phyloP scores from a whole-genome alignment of 2,113 vertebrate species.

The Ciconia maguari region DNA sequence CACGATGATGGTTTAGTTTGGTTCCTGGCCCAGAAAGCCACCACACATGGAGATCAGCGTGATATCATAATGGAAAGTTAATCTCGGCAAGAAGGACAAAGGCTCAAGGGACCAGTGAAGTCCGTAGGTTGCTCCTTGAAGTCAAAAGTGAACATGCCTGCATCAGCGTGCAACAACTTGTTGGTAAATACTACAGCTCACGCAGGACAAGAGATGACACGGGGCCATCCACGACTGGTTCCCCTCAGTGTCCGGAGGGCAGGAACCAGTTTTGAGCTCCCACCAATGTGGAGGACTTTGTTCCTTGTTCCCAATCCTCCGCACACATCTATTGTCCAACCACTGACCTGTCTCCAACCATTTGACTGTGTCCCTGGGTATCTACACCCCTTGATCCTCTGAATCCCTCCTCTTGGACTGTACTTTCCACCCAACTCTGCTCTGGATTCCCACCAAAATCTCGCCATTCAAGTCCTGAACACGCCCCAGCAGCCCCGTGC shows the following conservation, averaged over 20 bases:
- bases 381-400: not conserved
- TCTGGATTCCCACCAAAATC: not conserved
- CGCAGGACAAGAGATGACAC: not conserved
- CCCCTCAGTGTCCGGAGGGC: no score
- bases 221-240: not conserved
- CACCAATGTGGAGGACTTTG: not conserved
- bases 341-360: not conserved
- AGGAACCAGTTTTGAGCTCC: not conserved
- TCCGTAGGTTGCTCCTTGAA: not conserved
- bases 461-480: not conserved
- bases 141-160: not conserved
- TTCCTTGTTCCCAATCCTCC: not conserved
- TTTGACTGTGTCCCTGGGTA: not conserved
- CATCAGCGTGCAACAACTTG: not conserved
- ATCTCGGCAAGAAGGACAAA: not conserved
- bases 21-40: not conserved
- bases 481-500: rapidly evolving
- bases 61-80: rapidly evolving
- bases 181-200: not conserved
- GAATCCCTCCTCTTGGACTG: not conserved
- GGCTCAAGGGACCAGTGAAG: not conserved
- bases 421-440: not conserved
- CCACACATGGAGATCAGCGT: rapidly evolving
- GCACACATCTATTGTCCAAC: not conserved
- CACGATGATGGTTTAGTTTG: not conserved